Conservation (phyloP, 2,113 vertebrate species). For the Oryctolagus cuniculus region mOryCun1.1 NC_091440.1:76455501-76456000, state of each 20-base stretch:
- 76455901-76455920: neutral
- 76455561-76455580: conserved; percentile 46
- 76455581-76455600: neutral
- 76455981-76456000: neutral
- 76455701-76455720: neutral
- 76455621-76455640: neutral
- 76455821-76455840: conserved; percentile 12
- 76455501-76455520: conserved; percentile 48
- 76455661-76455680: neutral
- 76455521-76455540: conserved; percentile 35
- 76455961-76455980: neutral
- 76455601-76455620: neutral
- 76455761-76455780: neutral
- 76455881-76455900: conserved; percentile 30
- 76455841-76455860: conserved; percentile 31
- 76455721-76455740: neutral
- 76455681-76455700: neutral
- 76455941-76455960: neutral
- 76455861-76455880: neutral
- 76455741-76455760: neutral
- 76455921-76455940: neutral
- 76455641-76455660: neutral
- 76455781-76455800: conserved; percentile 7
- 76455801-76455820: neutral
- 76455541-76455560: conserved; percentile 19